Evolutionary conservation across 2,888 invertebrate species (phyloP), one percentile per base, ranked within the genome.

Genomic region (Homarus gammarus): DNA sequence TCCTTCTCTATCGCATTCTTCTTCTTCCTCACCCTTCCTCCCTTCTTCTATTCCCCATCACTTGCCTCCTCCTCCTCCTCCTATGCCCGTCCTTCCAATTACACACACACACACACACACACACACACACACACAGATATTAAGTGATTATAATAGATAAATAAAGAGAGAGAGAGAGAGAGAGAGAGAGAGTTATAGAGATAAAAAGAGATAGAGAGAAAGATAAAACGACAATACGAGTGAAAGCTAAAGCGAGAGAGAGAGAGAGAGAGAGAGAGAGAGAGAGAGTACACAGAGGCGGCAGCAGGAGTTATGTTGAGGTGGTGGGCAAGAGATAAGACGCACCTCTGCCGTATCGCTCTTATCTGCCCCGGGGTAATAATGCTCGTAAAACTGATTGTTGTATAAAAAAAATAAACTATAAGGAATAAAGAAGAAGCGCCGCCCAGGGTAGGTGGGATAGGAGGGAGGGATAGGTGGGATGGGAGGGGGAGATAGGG

Each of bases 341-440:
- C 22, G 81, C 8, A 22, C 18, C 15, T 36, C 36, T 81, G 81
- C 64, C 81, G 36, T 81, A 81, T 81, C 81, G 61, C 33, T 22
- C 64, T 56, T 81, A 81, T 81, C 81, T 61, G 33, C 61, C 81
- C 36, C 64, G n/a, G 8, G 33, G 81, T 81, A 81, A 81, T 81
- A 81, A 81, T 38, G 81, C 81, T 38, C 81, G 38, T 64, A 81
- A 81, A 81, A 81, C 81, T 81, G 81, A 81, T 81, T 81, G 81
- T 61, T 36, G 44, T 27, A 38, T 64, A 81, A 81, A 81, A 64
- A n/a, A n/a, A n/a, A n/a, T n/a, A n/a, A n/a, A n/a, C n/a, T n/a
- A n/a, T n/a, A n/a, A 64, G 18, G 56, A 56, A 56, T 56, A 56
- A 8, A 56, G 22, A 22, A 15, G 2, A 31, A 31, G 38, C 33